Evolutionary conservation across 2,888 invertebrate genomes (phyloP), one percentile per base, ranked within the genome.

Genomic region (Tryphoninae sp.): DNA sequence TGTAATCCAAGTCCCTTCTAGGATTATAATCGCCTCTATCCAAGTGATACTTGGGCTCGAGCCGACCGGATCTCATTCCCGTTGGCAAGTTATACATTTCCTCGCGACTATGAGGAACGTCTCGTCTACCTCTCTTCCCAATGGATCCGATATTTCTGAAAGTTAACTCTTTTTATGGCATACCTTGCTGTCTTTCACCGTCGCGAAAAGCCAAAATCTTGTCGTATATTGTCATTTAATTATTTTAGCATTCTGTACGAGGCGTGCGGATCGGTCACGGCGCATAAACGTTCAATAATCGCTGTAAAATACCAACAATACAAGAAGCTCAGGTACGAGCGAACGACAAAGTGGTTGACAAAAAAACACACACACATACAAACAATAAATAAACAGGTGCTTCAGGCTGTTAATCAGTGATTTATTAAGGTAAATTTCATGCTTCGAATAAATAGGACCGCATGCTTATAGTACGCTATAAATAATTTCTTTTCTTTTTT

Each of bases 131-230:
- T 87, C 90, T 88, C 87, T 91, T 91, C 86, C 90, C 92, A 83
- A 89, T 82, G 85, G 89, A 90, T 87, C 90, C 90, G 84, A 91
- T 87, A 81, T 89, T 89, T 91, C 92, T 92, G 92, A 91, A 92
- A 89, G 86, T 86, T 77, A 87, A 88, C 87, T 86, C 87, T 89
- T 89, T 68, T 49, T 72, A 79, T 77, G 55, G 79, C 23, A 73
- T 53, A 22, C 59, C 61, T 40, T 33, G 33, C 55, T 62, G 58
- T 16, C 42, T 26, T 22, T 53, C 61, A 26, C n/a, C 51, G 23
- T 49, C 23, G 22, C n/a, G 22, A 1, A 51, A 64, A 40, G 26
- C 26, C 19, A 74, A 16, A 22, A 19, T 74, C 13, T 64, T 74
- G 64, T 42, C 22, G n/a, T 49, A 9, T 40, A 33, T 33, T 33